Evolutionary conservation across 2,888 invertebrate genomes (phyloP), one percentile per base, ranked within the genome.

Genomic region (Pediacus dermestoides): DNA sequence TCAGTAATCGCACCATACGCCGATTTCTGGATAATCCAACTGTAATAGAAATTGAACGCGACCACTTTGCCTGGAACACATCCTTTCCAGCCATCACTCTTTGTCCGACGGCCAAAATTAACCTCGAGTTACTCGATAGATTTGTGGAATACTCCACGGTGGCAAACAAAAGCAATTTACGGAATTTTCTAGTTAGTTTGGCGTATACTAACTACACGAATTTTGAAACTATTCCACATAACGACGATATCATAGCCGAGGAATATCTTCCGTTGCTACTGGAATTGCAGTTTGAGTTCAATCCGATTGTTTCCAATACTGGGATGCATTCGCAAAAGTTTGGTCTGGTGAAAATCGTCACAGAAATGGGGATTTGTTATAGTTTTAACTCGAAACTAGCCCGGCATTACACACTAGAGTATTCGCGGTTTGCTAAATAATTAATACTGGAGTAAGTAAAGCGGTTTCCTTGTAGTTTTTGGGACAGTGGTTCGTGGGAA

Each of bases 41-140:
- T 30, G 82, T 82, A 8, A 76, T 82, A 14, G 81, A 82, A 12
- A 81, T 82, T 79, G 82, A 82, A 59, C 71, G 81, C 1, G 81
- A 82, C 58, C 78, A 80, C 9, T 76, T 77, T 42, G 74, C 78
- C 1, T 82, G 82, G 82, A 79, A 79, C 52, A 80, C 84, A 2
- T 77, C 78, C 1, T 82, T 82, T 51, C 84, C 84, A 0, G 66
- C 76, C 23, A 66, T 80, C 36, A 80, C 82, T 0, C 71, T 84
- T 23, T 84, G 84, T 48, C 80, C 81, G 0, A 65, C 72, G 3
- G 68, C 64, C 10, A 76, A 74, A 45, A 58, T 81, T 25, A 77
- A 80, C 52, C 63, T 66, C 15, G 61, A 58, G 7, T 77, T 77
- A 51, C 60, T 81, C 13, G 70, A 72, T 1, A 55, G 60, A 2